A percentile compares a stretch with the other conserved stretches of the same genome.
These are phyloP conservation scores for Galerucella nymphaeae DNA, from an alignment of 2,888 invertebrate genomes.

Conservation along the genomic window DNA sequence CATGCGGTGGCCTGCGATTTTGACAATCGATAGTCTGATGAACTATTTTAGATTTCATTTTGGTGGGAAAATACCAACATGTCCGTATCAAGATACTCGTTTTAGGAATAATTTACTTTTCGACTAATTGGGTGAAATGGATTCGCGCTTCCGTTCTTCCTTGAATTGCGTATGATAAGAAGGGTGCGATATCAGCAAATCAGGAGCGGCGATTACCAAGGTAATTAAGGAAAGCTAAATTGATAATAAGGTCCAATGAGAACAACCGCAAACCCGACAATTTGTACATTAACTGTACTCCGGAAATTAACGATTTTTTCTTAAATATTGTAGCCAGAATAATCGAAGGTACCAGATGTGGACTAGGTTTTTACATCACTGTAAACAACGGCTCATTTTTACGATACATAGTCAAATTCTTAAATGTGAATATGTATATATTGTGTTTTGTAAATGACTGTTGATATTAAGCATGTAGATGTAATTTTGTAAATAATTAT, in stretches of 20 bases:
- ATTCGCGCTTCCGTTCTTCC: conserved; percentile 16
- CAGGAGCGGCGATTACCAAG: conserved; percentile 15
- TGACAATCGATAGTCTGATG: conserved; percentile 60
- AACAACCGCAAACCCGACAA: background rate
- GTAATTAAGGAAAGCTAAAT: background rate
- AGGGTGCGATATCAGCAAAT: conserved; percentile 11
- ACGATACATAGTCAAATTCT: too few relatives aligned
- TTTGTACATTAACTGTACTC: background rate
- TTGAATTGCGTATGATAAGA: conserved; percentile 16
- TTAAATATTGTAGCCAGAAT: background rate
- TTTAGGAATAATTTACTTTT: conserved; percentile 20
- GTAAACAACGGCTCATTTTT: background rate
- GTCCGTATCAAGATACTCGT: conserved; percentile 30
- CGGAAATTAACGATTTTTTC: background rate
- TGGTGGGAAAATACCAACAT: conserved; percentile 38
- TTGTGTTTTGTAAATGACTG: too few relatives aligned
- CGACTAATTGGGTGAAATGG: conserved; percentile 14
- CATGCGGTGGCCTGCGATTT: conserved; percentile 55
- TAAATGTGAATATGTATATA: too few relatives aligned
- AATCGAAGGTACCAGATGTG: background rate
- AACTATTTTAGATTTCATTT: conserved; percentile 49
- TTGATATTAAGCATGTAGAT: too few relatives aligned
- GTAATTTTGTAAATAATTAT: too few relatives aligned
- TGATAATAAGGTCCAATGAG: background rate
- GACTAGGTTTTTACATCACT: background rate